Percentiles rank a stretch among this genome's conserved stretches.
phyloP scores from a whole-genome alignment of 2,113 vertebrate species.

The Saguinus imperator region DNA sequence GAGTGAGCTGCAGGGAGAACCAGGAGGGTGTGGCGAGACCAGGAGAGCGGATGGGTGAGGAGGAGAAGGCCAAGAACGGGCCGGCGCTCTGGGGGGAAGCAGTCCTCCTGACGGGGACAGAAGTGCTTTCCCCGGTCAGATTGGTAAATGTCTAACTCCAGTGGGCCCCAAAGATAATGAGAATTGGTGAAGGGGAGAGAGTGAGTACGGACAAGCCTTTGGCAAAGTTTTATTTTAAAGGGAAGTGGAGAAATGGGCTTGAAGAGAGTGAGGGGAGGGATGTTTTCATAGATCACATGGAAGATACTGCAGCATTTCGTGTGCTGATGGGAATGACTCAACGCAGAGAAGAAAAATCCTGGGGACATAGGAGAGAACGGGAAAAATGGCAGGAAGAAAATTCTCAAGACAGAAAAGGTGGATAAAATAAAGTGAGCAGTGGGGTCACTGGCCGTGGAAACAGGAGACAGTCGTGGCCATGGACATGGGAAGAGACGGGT shows the following conservation, averaged over 20 bases:
- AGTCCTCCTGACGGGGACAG: neutral
- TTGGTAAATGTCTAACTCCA: neutral
- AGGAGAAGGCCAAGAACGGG: neutral
- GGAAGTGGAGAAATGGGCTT: neutral
- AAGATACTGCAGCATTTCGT: accelerated
- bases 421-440: neutral
- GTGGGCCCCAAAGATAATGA: neutral
- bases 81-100: accelerated
- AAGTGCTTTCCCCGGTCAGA: neutral
- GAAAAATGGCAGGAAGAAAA: neutral
- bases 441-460: neutral
- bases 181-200: neutral
- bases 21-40: neutral
- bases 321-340: neutral
- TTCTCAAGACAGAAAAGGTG: neutral
- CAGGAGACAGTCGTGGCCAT: neutral
- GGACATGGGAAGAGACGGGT: neutral
- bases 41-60: accelerated
- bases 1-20: neutral
- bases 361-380: neutral
- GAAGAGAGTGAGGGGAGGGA: neutral
- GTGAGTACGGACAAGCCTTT: too few relatives aligned
- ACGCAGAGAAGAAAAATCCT: neutral
- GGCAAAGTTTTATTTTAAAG: neutral
- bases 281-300: neutral